Base-by-base conservation (phyloP, 1,140 invertebrate species). In the Sesamia nonagrioides region DNA sequence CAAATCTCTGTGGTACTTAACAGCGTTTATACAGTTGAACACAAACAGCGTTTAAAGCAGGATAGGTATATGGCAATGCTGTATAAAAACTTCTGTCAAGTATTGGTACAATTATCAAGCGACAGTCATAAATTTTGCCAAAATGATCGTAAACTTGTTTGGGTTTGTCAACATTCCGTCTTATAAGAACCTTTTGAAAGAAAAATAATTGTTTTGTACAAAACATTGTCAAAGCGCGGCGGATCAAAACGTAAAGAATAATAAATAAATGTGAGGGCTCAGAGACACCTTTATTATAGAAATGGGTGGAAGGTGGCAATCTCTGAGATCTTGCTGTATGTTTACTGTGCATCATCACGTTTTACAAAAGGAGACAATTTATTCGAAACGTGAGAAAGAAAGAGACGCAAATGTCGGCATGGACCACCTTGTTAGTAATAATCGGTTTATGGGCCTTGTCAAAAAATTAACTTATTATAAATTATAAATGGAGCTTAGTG, bases 391-490 rank as follows among this genome's bases (percentile, higher is more conserved):
- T 50, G 73, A 61, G 77, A 79, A 52, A 75, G 81, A 84, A 78
- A 73, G 79, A 77, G 81, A 83, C 50, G 79, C 71, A 68, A 79
- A 77, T 45, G 61, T 50, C 63, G 77, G 77, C 71, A 61, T 63
- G 82, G 90, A 91, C 90, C 90, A 91, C 90, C 90, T 91, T 89
- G 90, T 91, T 91, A 90, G 88, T 77, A 82, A 81, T 91, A 91
- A 91, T 90, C 90, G 90, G 90, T 89, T 91, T 89, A 90, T 42
- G 80, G 81, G 71, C 78, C 85, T 84, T 88, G 88, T 89, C 84
- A 88, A 89, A 89, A n/a, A 91, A 91, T 90, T 90, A 87, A 87
- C 85, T 90, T 89, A 90, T 90, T 87, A 87, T 89, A 86, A 85
- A 84, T 85, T 82, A 84, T 86, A 87, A 86, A 86, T 86, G 81